Evolutionary conservation across 1,140 invertebrate genomes (phyloP), one percentile per base, ranked within the genome.

Genomic region (Diachasmimorpha longicaudata): DNA sequence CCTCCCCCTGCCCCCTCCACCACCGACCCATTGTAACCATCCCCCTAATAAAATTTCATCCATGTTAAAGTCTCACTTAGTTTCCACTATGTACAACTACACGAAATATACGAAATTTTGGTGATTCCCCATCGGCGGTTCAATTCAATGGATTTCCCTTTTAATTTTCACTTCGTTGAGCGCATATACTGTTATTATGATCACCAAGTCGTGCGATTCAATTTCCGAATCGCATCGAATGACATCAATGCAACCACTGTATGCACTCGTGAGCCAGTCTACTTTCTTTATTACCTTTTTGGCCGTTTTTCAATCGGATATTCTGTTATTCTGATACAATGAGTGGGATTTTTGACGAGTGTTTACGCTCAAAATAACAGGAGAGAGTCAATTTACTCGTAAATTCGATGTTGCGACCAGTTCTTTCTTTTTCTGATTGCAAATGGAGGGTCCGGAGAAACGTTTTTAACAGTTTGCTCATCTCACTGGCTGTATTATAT

Each of bases 11-110:
- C 19, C 58, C 23, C 31, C 31, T 31, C 31, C 6, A 4, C n/a
- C n/a, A n/a, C n/a, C n/a, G n/a, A n/a, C 58, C 58, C 58, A 23
- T 25, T 63, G 25, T 19, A 52, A 63, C 58, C 23, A 67, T 31
- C 68, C 46, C 14, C 39, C 25, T 46, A 75, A 75, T 75, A 75
- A 75, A 75, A 75, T 70, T 75, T 69, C 52, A 75, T 70, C 74
- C 68, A 25, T 21, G 25, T 70, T 70, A 70, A 75, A 75, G 68
- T 75, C 74, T 75, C 48, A 75, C 68, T 75, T 63, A 75, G 58
- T 63, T 63, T 63, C 48, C 21, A 63, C 13, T 3, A 6, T 63
- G 4, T 23, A 63, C 58, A 63, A 63, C 58, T 63, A 23, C n/a
- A n/a, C n/a, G n/a, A n/a, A n/a, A n/a, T 31, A 63, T 63, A 63